Base-by-base conservation (phyloP, 2,797 vertebrate species). In the Botia almorhae region DNA sequence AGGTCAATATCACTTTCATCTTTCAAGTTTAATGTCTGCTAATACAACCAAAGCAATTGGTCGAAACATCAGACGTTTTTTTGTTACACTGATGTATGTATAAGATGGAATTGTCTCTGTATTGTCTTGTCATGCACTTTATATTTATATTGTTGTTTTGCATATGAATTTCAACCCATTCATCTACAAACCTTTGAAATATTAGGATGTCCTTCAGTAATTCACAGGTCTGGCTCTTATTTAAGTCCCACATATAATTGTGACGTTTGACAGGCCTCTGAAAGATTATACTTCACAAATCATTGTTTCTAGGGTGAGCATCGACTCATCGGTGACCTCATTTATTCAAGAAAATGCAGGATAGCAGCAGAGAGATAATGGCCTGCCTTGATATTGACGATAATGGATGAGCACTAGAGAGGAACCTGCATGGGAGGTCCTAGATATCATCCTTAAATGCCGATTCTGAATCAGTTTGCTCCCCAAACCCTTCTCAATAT, bases 381-480 rank as follows among this genome's bases (percentile, higher is more conserved):
- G 81, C 51, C 67, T 72, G 74, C 23, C 33, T 82, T 72, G 82
- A 36, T 76, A 74, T 78, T 80, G 81, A 85, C 82, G 81, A 81
- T 86, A 87, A 85, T 87, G 83, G 83, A 83, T 39, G 55, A 78
- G 73, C 69, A 65, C 77, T 85, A 55, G 60, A 80, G 79, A 74
- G 64, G 50, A 82, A 75, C 55, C 58, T 77, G 79, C 55, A n/a
- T 82, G 69, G 72, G 69, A 36, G 60, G 69, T 79, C 64, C 46
- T 68, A 75, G 61, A 84, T 77, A 83, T 36, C 61, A 21, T 68
- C 26, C 61, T 75, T 83, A 84, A 86, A 81, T 81, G 85, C 81
- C 83, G 75, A 85, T 83, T 86, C 74, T 65, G 71, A 83, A 81
- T 79, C 50, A 84, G 81, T 69, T 86, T 72, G 39, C 58, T 71